Evolutionary conservation across 2,113 vertebrate species (phyloP), one percentile per base, ranked within the genome.

Genomic region (Corythaeola cristata): DNA sequence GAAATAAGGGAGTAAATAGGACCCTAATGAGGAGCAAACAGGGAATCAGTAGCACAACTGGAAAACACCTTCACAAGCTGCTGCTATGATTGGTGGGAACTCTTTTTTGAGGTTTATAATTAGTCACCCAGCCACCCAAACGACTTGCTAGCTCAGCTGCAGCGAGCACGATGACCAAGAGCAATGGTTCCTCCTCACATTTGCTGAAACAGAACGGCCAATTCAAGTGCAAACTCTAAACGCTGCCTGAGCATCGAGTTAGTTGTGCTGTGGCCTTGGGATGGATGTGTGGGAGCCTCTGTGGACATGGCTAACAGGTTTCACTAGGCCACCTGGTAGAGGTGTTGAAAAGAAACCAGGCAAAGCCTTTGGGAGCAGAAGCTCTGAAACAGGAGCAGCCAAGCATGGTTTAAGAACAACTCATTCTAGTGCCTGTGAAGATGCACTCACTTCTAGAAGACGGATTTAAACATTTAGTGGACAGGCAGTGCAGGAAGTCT

Each of bases 101-200:
- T 33, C n/a, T 20, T 30, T 24, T 80, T 23, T 69, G 50, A 66
- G 27, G 13, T 68, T 47, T 68, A 0, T 26, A 28, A 37, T 58
- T 44, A 41, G 26, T 21, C 17, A 39, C 55, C 19, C 27, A 66
- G 55, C 21, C 73, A 58, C 56, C 16, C 37, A 88, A 88, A 33
- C 24, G 44, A 27, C 16, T 20, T 53, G 16, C 21, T 33, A 2
- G 2, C 35, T 93, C 76, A 47, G 37, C 23, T 74, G 50, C 19
- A 47, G 64, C 0, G 0, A 49, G 21, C 4, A 0, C 5, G 1
- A 9, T 11, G 32, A 6, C 78, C n/a, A 39, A 64, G 45, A 74
- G 59, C 60, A 49, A 6, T 6, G n/a, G 30, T 27, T 35, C 19
- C 41, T 24, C 5, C 37, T 63, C n/a, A 14, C 23, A 9, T 30